Evolutionary conservation across 2,888 invertebrate genomes (phyloP), one percentile per base, ranked within the genome.

Genomic region (Desoria tigrina): DNA sequence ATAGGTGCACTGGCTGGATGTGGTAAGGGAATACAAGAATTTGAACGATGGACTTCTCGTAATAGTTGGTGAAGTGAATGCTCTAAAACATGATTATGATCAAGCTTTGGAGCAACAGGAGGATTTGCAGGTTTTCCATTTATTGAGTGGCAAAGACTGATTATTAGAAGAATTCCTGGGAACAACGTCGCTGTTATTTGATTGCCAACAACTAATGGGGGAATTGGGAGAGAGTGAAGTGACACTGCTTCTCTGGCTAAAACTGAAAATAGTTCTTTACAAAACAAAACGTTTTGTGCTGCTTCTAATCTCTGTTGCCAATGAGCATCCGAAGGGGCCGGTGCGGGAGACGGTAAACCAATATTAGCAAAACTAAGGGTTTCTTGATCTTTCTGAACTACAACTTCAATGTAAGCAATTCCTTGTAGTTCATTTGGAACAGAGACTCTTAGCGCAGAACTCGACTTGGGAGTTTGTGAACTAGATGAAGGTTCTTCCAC

Each of bases 261-360:
- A 77, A 96, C 90, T 72, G 93, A 91, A 79, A 97, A 97, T 37
- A 97, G 81, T 80, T 97, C 97, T 81, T 96, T 96, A 79, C 97
- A 97, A 82, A 96, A 97, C 23, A 97, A 83, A 27, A 97, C 95
- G 80, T 97, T 97, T 79, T 97, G 97, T 0, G 96, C 96, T 0
- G 93, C 92, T 79, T 97, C 96, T n/a, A 97, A 82, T 77, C 94
- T 94, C 78, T 93, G 92, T 77, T 96, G 94, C 97, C 97, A 97
- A 78, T 93, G 90, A 72, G 89, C 84, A 74, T 91, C 90, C 1
- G 88, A 84, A 66, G 86, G 84, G 61, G 87, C 85, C 0, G 90
- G 88, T 51, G 89, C 89, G 74, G 90, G 85, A 1, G 90, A 90
- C 16, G 90, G 85, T 0, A 91, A 83, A 78, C 88, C 91, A 2